A percentile compares a stretch with the other conserved stretches of the same genome.
Evolutionary conservation across 2,797 vertebrate species (phyloP).

Genomic region (Knipowitschia caucasica): DNA sequence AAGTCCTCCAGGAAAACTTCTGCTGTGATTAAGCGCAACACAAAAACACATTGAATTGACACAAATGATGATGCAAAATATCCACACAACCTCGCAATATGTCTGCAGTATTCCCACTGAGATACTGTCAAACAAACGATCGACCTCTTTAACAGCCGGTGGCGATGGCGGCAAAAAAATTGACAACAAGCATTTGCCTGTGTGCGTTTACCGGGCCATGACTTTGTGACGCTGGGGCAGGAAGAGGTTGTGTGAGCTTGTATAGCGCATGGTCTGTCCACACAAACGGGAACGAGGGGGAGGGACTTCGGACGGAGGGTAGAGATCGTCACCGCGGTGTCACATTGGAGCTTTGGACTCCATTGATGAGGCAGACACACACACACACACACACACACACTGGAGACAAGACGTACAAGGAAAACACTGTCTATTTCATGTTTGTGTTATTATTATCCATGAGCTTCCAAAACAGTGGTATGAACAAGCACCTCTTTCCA

Average conservation of each 20-base stretch:
- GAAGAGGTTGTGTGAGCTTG: constrained; percentile 59
- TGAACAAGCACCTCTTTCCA: no score
- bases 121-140: constrained; percentile 3
- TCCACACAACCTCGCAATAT: no score
- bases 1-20: no score
- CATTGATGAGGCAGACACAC: constrained; percentile 47
- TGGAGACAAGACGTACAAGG: constrained; percentile 17
- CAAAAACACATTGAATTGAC: no score
- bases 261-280: constrained; percentile 33
- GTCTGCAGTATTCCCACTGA: not conserved
- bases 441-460: constrained; percentile 22
- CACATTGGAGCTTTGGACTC: constrained; percentile 50
- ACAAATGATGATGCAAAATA: not conserved
- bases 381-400: constrained; percentile 32
- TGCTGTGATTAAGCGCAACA: no score
- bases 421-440: constrained; percentile 16
- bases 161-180: not conserved
- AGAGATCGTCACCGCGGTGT: constrained; percentile 62
- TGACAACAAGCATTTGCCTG: not conserved
- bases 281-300: constrained; percentile 30
- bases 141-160: constrained; percentile 7
- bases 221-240: constrained; percentile 18
- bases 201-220: constrained; percentile 40
- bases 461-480: no score
- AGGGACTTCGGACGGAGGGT: constrained; percentile 36